Percentiles rank a stretch among this genome's conserved stretches.
These are phyloP conservation scores for Mus minutoides DNA, from an alignment of 2,797 vertebrate genomes.

Conservation along the genomic window DNA sequence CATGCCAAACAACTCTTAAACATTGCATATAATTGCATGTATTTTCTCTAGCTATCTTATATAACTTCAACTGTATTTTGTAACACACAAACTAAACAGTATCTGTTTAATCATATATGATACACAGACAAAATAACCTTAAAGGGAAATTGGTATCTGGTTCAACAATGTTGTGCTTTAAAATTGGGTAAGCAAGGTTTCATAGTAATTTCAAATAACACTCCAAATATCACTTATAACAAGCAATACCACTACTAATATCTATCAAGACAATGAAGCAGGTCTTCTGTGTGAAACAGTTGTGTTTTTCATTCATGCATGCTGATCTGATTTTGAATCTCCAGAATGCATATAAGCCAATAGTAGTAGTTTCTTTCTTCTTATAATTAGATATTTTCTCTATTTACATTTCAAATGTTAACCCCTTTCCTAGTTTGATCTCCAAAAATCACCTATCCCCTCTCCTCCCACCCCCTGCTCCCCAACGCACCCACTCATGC, in stretches of 20 bases:
- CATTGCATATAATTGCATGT: not conserved
- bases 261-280: not conserved
- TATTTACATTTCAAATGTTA: no score
- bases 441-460: no score
- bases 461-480: no score
- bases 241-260: not conserved
- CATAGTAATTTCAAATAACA: not conserved
- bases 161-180: not conserved
- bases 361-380: not conserved
- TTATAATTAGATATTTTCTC: no score
- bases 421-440: no score
- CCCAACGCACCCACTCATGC: no score
- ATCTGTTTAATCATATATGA: not conserved
- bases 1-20: not conserved
- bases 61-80: not conserved
- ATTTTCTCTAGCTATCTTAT: not conserved
- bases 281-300: not conserved
- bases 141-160: not conserved
- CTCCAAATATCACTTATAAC: not conserved
- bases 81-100: not conserved
- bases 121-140: not conserved
- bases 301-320: not conserved
- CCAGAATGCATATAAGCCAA: not conserved
- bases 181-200: not conserved
- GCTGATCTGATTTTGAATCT: not conserved